Evolutionary conservation across 2,888 invertebrate genomes (phyloP).

Genomic region (Rhingia campestris): DNA sequence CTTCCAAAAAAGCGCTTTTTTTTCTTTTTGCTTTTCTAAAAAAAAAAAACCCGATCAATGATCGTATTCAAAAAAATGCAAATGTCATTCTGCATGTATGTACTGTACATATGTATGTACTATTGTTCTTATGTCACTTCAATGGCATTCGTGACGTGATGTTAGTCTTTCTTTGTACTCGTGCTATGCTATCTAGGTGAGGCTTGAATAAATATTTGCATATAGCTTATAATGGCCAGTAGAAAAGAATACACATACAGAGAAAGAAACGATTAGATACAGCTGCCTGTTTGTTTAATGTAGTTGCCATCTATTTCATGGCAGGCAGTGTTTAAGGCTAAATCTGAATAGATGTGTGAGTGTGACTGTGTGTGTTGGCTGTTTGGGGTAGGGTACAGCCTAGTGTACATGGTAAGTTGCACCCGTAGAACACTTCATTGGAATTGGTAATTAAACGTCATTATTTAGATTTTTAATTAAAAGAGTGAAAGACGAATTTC

Average conservation of each 20-base stretch:
- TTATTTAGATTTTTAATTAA: conserved; percentile 14
- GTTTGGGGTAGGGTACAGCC: neutral
- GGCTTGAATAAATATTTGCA: conserved; percentile 60
- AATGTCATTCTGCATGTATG: neutral
- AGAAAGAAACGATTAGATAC: conserved; percentile 20
- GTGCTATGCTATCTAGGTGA: conserved; percentile 54
- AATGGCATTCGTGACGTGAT: conserved; percentile 51
- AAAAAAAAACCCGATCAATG: neutral
- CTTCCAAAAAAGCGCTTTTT: conserved; percentile 7
- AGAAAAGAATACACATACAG: conserved; percentile 14
- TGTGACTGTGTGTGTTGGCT: neutral
- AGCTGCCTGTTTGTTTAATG: conserved; percentile 14
- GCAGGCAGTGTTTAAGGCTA: conserved; percentile 9
- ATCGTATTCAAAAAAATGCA: neutral
- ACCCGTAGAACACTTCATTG: conserved; percentile 30
- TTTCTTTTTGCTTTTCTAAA: neutral
- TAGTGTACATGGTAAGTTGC: conserved; percentile 10
- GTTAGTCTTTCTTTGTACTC: neutral
- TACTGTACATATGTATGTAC: conserved; percentile 14
- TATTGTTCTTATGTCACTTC: conserved; percentile 57
- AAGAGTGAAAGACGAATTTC: neutral
- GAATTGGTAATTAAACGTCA: conserved; percentile 31
- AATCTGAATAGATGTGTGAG: neutral
- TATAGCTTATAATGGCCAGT: conserved; percentile 21
- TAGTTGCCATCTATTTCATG: conserved; percentile 13